These are phyloP conservation scores for Tyrannus savana DNA, from an alignment of 2,113 vertebrate genomes.

Conservation along the genomic window DNA sequence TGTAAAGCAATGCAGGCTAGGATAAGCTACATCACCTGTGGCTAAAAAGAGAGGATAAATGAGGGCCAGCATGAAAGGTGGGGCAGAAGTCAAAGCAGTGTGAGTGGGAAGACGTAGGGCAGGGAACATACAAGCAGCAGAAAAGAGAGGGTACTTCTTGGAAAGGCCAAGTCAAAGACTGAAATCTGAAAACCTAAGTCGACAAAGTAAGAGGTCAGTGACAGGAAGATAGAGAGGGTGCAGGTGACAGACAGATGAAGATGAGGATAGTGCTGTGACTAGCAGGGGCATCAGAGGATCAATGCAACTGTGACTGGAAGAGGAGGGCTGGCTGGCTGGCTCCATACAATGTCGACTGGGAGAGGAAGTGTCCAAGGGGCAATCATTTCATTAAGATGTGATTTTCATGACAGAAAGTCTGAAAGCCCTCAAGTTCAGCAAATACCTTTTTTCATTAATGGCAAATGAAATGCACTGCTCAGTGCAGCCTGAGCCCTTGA, in stretches of 20 bases:
- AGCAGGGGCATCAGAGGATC: background rate
- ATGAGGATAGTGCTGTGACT: background rate
- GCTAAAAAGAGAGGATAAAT: background rate
- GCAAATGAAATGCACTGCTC: background rate
- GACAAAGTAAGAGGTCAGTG: background rate
- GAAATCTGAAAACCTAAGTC: background rate
- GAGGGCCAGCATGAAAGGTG: background rate
- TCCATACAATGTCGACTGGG: background rate
- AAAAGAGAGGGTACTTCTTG: background rate
- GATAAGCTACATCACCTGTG: background rate
- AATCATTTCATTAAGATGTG: background rate
- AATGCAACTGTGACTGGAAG: background rate
- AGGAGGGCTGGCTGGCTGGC: background rate
- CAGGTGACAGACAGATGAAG: background rate
- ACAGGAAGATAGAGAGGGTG: background rate
- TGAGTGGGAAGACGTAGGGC: background rate
- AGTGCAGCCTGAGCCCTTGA: background rate
- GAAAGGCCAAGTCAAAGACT: background rate
- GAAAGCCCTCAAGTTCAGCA: background rate
- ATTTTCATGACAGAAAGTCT: background rate
- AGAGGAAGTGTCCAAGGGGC: background rate
- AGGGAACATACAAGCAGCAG: background rate
- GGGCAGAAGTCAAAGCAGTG: background rate
- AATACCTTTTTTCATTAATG: slow-evolving; percentile 3
- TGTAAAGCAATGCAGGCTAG: background rate